phyloP scores from a whole-genome alignment of 2,888 invertebrate genomes.

The Acronicta aceris region DNA sequence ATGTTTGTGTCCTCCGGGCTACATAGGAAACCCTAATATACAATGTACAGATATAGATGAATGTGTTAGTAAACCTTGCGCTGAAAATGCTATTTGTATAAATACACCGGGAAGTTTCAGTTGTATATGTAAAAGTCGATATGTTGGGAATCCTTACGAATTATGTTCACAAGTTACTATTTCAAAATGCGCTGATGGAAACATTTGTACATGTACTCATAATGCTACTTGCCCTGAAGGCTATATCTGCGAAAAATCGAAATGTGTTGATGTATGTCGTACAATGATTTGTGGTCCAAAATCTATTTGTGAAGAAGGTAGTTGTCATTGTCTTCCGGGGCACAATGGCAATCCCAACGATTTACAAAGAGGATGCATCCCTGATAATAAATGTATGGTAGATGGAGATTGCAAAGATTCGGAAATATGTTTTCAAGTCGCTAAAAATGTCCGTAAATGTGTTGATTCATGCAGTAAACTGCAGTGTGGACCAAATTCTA shows the following conservation, averaged over 20 bases:
- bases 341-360: slow-evolving; percentile 93
- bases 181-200: slow-evolving; percentile 92
- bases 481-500: slow-evolving; percentile 96
- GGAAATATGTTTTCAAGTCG: slow-evolving; percentile 96
- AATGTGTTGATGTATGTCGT: slow-evolving; percentile 94
- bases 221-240: slow-evolving; percentile 93
- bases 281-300: slow-evolving; percentile 94
- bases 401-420: slow-evolving; percentile 95
- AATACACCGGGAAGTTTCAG: slow-evolving; percentile 97
- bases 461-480: slow-evolving; percentile 96
- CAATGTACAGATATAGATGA: slow-evolving; percentile 96
- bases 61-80: slow-evolving; percentile 94
- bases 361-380: slow-evolving; percentile 91
- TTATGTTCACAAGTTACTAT: slow-evolving; percentile 93
- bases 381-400: slow-evolving; percentile 93
- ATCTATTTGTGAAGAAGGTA: slow-evolving; percentile 94
- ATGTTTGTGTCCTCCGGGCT: slow-evolving; percentile 95
- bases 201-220: slow-evolving; percentile 92
- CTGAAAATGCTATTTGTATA: slow-evolving; percentile 95
- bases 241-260: slow-evolving; percentile 92
- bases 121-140: slow-evolving; percentile 95
- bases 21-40: slow-evolving; percentile 96
- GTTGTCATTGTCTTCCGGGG: slow-evolving; percentile 94
- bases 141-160: slow-evolving; percentile 96
- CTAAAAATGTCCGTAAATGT: slow-evolving; percentile 94